Evolutionary conservation across 1,140 invertebrate genomes (phyloP).

Genomic region (Drosophila melanica): DNA sequence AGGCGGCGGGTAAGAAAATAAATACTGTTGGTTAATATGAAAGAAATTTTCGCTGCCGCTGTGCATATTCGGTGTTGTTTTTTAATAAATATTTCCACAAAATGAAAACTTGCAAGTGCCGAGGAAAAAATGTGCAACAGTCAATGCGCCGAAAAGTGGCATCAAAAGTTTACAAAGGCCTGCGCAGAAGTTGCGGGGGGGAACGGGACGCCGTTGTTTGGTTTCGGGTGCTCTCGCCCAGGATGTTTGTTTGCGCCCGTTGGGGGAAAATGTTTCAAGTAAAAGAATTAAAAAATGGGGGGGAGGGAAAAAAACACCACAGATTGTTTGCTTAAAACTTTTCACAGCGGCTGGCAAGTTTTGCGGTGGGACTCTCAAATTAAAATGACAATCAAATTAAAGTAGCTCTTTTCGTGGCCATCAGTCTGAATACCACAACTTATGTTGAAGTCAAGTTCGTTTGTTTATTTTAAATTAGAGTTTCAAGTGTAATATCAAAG

Average conservation of each 20-base stretch:
- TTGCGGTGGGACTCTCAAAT: slow-evolving; percentile 14
- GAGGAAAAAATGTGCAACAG: slow-evolving; percentile 69
- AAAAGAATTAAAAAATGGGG: slow-evolving; percentile 46
- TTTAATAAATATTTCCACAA: slow-evolving; percentile 74
- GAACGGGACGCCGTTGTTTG: not conserved
- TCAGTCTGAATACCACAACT: not conserved
- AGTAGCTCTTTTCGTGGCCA: slow-evolving; percentile 8
- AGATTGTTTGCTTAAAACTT: slow-evolving; percentile 62
- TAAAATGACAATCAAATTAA: slow-evolving; percentile 50
- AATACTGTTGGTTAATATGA: slow-evolving; percentile 80
- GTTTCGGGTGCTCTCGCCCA: slow-evolving; percentile 17
- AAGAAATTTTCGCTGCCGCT: slow-evolving; percentile 41
- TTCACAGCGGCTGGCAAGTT: slow-evolving; percentile 16
- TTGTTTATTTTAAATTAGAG: not conserved
- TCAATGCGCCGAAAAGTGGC: slow-evolving; percentile 71
- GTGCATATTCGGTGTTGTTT: no score
- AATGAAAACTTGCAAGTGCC: slow-evolving; percentile 66
- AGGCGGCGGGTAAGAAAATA: slow-evolving; percentile 54
- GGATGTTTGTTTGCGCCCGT: slow-evolving; percentile 46
- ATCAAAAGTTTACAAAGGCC: slow-evolving; percentile 65
- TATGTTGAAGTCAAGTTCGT: not conserved
- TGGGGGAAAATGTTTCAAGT: slow-evolving; percentile 57
- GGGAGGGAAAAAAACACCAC: slow-evolving; percentile 8
- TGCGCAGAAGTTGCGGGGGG: slow-evolving; percentile 27
- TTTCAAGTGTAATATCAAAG: no score